Percentiles rank a stretch among this genome's conserved stretches.
Conservation (phyloP, 2,888 invertebrate species). For the Cheiracanthium punctorium region DNA sequence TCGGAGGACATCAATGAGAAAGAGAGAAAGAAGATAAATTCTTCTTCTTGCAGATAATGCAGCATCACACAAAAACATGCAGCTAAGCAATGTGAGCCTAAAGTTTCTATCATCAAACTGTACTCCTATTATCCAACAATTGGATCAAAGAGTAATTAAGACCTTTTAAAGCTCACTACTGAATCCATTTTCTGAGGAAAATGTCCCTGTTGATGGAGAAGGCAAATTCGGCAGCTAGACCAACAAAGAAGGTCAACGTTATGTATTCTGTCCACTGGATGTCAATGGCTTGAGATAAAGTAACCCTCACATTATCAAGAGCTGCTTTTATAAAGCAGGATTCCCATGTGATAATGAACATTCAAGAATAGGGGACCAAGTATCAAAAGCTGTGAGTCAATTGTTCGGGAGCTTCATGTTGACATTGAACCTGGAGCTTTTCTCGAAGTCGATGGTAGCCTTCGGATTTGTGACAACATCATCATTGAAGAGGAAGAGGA, state of each 20-base stretch:
- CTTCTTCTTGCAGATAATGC: not conserved
- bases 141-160: not conserved
- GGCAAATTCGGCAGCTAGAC: not conserved
- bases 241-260: not conserved
- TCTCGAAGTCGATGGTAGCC: not conserved
- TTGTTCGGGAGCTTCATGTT: too few species aligned
- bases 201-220: not conserved
- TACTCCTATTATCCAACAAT: not conserved
- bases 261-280: not conserved
- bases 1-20: not conserved
- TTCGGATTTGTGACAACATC: not conserved
- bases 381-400: not conserved
- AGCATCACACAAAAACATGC: not conserved
- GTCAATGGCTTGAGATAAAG: not conserved
- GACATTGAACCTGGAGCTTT: not conserved
- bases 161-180: not conserved
- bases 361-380: not conserved
- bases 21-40: not conserved
- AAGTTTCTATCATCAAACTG: not conserved
- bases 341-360: not conserved
- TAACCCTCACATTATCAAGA: not conserved
- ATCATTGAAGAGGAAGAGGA: not conserved
- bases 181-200: not conserved
- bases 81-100: not conserved
- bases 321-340: not conserved